Base-by-base conservation (phyloP, 2,888 invertebrate genomes). In the Galerucella pusilla region DNA sequence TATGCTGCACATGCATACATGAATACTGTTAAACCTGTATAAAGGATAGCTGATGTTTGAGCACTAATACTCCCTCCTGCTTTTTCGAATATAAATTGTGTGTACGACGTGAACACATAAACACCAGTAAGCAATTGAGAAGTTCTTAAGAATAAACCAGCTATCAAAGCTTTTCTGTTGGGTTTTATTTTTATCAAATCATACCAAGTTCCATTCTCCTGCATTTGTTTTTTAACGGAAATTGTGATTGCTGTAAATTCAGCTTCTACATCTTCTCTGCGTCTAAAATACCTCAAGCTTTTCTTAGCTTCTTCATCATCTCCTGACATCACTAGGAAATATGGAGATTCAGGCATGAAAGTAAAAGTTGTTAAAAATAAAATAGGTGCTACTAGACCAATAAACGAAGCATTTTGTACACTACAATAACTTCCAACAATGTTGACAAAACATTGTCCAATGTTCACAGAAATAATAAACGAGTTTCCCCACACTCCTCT, bases 301-400 rank as follows among this genome's bases (percentile, higher is more conserved):
- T 74, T 67, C 70, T 76, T 75, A 12, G 85, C 85, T 73, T 82
- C 80, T 3, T 81, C 78, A 3, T 76, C 28, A 49, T 76, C 74
- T 2, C 76, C 76, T 68, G 81, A 82, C 81, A 82, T 83, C 9
- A 84, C 52, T 14, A 78, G 78, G 70, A 76, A 85, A 73, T 85
- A 85, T 0, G 85, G 85, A 7, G 83, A 80, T 87, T 94, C 94
- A 11, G 93, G 93, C 83, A 93, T 88, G 83, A 90, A 90, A 63
- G 85, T 28, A 84, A 92, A 91, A 20, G 89, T 86, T 25, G 90
- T 69, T 35, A 92, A 85, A 82, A 91, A 91, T 57, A 90, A 80
- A 59, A 91, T 85, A 14, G 92, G 91, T 72, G 92, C 87, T 77
- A 90, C 84, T 80, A 91, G 87, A 84, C 91, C 91, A 83, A 91